phyloP scores from a whole-genome alignment of 2,888 invertebrate species.

The Selenia dentaria region DNA sequence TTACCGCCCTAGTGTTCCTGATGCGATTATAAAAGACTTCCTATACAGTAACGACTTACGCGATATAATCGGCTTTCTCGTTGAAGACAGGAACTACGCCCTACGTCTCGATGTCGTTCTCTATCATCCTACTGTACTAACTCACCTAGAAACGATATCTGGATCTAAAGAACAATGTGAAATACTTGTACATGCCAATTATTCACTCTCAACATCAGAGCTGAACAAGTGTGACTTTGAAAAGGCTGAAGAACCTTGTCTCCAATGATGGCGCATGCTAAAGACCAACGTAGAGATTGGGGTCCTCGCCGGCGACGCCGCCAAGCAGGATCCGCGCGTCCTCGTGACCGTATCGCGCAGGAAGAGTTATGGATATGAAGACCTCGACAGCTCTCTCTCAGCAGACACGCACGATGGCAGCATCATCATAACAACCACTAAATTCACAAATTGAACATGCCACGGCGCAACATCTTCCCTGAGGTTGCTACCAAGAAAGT shows the following conservation, averaged over 20 bases:
- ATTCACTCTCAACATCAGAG: conserved; percentile 44
- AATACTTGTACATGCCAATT: conserved; percentile 52
- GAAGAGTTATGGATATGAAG: conserved; percentile 76
- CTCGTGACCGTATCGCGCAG: conserved; percentile 56
- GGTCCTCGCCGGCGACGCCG: conserved; percentile 57
- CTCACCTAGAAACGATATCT: conserved; percentile 59
- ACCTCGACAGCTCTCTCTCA: conserved; percentile 84
- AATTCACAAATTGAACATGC: conserved; percentile 74
- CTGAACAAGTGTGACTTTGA: conserved; percentile 75
- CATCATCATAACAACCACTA: conserved; percentile 80
- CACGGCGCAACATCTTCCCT: conserved; percentile 71
- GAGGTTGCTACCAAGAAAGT: conserved; percentile 69
- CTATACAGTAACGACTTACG: conserved; percentile 69
- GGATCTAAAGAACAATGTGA: conserved; percentile 50
- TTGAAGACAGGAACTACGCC: conserved; percentile 54
- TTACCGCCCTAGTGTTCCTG: conserved; percentile 37
- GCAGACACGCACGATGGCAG: conserved; percentile 84
- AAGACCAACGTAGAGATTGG: conserved; percentile 42
- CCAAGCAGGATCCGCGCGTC: conserved; percentile 52
- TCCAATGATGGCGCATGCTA: conserved; percentile 52
- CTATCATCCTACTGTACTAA: conserved; percentile 75
- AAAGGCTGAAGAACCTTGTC: conserved; percentile 74
- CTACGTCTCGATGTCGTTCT: conserved; percentile 70
- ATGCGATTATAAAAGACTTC: conserved; percentile 48
- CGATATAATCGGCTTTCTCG: conserved; percentile 64